Conservation (phyloP, 64 coral and sea anemone genomes). For the Trachythela sp. region DNA sequence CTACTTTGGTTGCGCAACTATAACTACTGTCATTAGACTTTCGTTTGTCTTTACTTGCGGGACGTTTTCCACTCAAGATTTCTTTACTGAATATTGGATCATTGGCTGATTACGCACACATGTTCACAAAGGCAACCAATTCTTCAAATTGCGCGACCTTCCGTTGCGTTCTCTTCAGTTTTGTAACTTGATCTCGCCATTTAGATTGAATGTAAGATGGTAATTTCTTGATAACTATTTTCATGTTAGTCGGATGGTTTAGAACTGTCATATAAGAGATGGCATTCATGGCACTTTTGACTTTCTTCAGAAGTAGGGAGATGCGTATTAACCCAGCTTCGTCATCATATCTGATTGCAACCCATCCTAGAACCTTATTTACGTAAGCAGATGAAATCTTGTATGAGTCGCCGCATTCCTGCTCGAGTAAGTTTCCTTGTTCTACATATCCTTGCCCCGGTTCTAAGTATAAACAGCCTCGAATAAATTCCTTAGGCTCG, state of each 20-base stretch:
- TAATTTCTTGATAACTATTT: conserved; percentile 39
- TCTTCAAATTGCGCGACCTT: too few relatives aligned
- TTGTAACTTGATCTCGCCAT: conserved; percentile 39
- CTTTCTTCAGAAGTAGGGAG: conserved; percentile 32
- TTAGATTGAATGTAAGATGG: conserved; percentile 24
- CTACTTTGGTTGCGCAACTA: too few relatives aligned
- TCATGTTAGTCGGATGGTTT: conserved; percentile 43
- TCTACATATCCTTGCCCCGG: conserved; percentile 7
- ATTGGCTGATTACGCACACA: too few relatives aligned
- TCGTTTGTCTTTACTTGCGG: too few relatives aligned
- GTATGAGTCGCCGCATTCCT: conserved; percentile 52
- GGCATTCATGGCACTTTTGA: conserved; percentile 37
- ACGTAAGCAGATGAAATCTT: conserved; percentile 20
- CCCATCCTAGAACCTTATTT: neutral
- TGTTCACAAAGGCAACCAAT: too few relatives aligned
- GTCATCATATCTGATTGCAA: neutral
- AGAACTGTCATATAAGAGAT: conserved; percentile 27
- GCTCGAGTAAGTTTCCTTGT: conserved; percentile 12
- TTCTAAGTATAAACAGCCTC: neutral
- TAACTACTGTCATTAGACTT: too few relatives aligned
- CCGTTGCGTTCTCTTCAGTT: neutral
- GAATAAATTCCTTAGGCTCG: conserved; percentile 35
- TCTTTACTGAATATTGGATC: too few relatives aligned
- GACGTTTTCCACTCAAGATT: too few relatives aligned
- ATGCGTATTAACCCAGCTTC: conserved; percentile 9